Evolutionary conservation across 2,113 vertebrate species (phyloP), one percentile per base, ranked within the genome.

Genomic region (Pelecanoides urinatrix): DNA sequence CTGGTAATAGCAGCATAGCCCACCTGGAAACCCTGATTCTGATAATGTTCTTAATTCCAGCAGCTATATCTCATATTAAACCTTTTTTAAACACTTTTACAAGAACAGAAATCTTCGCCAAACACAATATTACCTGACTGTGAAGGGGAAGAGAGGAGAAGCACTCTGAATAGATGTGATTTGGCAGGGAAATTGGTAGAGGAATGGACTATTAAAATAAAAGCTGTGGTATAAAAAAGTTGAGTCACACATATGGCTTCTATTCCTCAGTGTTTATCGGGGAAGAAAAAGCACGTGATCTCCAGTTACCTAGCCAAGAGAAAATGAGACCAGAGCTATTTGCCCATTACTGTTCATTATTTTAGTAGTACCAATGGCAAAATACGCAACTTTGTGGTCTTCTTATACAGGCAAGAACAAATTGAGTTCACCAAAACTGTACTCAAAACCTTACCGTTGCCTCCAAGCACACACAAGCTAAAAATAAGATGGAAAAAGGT

Each of bases 241-340:
- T 66, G 73, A 85, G 56, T 70, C 63, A 65, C 70, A 85, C 70
- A 62, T 25, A 40, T 91, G 83, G 53, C 44, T 94, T 94, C 76
- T 94, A 44, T 85, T 94, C 19, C 14, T 91, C 59, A 30, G 30
- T 47, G 49, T 82, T 78, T 79, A 89, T 34, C 3, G 6, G 2
- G 26, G 1, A 0, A 3, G 3, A 3, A n/a, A 70, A 73, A 26
- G 1, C 29, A 30, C 34, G 19, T 47, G 61, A 61, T 89, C 70
- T 94, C 73, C 68, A 92, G 70, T 94, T 95, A 95, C 77, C 38
- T 85, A 73, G 79, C 34, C 23, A 75, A 67, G 56, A 81, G 79
- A 93, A 94, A 94, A 92, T 29, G 58, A 82, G 56, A 95, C 63
- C 23, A 38, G 38, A 2, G 0, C 34, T 82, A 36, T 88, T 88